Base-by-base conservation (phyloP, 2,113 vertebrate species). In the Ariopsis seemanni region DNA sequence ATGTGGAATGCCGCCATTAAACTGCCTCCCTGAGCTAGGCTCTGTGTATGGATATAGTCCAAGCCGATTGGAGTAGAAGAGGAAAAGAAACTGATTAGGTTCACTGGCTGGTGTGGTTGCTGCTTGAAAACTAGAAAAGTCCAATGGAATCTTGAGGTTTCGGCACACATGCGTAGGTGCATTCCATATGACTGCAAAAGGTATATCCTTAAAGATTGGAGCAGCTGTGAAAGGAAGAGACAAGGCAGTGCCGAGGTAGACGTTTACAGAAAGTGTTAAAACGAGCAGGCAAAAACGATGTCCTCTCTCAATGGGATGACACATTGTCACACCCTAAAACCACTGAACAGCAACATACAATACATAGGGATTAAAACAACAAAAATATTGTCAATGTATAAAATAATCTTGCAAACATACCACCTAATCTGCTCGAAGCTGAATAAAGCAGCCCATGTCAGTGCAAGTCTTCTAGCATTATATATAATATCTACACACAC, bases 131-230 rank as follows among this genome's bases (percentile, higher is more conserved):
- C 83, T 87, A 88, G 91, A 95, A 50, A 91, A 97, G 90, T 98
- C 95, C 91, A 97, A 65, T 0, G 90, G 83, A 27, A 97, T 92
- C 12, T 91, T 42, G 0, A 87, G 92, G 57, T 74, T 60, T 58
- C 25, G 17, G 88, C 97, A 98, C 6, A 60, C 10, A 34, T 95
- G 91, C 7, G 93, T 95, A n/a, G 97, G 97, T 63, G 94, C 94
- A 58, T 97, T 97, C 96, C 97, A 98, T 74, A 94, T 91, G 42
- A 94, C 94, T 57, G 96, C 86, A 75, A 97, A 97, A 53, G 97
- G 93, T 75, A 89, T 90, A 63, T 93, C 88, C 22, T 89, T 88
- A 78, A 96, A 77, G 65, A 96, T 52, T 1, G 96, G 95, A 0
- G 89, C 83, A 85, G 96, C 94, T 79, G 92, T 93, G 2, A 88